Evolutionary conservation across 1,140 invertebrate genomes (phyloP).

Genomic region (Episyrphus balteatus): DNA sequence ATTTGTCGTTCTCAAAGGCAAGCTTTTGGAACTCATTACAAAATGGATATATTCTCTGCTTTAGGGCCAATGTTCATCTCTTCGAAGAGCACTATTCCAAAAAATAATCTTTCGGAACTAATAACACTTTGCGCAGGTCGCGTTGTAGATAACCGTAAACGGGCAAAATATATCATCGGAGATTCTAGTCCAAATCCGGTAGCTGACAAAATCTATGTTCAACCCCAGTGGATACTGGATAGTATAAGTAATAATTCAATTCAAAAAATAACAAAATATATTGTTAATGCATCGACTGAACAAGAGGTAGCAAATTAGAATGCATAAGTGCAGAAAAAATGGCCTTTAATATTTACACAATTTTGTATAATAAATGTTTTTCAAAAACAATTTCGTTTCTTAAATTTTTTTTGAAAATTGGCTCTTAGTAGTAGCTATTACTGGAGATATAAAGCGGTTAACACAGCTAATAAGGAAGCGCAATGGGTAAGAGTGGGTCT

Average conservation of each 20-base stretch:
- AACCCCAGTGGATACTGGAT: slow-evolving; percentile 41
- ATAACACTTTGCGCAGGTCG: slow-evolving; percentile 38
- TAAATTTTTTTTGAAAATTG: no score
- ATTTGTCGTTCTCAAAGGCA: slow-evolving; percentile 39
- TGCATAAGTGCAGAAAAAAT: no score
- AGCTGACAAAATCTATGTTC: slow-evolving; percentile 31
- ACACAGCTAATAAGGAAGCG: no score
- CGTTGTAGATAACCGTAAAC: slow-evolving; percentile 26
- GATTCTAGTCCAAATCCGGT: slow-evolving; percentile 9
- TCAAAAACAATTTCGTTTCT: no score
- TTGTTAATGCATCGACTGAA: no score
- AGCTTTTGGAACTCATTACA: slow-evolving; percentile 39
- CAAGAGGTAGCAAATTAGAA: no score
- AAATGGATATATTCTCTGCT: slow-evolving; percentile 38
- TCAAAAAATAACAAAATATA: slow-evolving; percentile 20
- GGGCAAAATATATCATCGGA: slow-evolving; percentile 40
- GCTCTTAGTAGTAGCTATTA: no score
- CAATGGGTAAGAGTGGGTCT: no score
- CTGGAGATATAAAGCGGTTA: no score
- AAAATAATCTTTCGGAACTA: slow-evolving; percentile 39
- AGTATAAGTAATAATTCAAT: slow-evolving; percentile 29
- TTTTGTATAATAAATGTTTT: no score
- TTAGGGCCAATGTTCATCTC: slow-evolving; percentile 40
- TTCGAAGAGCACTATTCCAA: slow-evolving; percentile 20
- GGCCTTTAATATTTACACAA: no score